Percentiles rank a stretch among this genome's conserved stretches.
Conservation (phyloP, 2,113 vertebrate species). For the Ceuthmochares aereus region DNA sequence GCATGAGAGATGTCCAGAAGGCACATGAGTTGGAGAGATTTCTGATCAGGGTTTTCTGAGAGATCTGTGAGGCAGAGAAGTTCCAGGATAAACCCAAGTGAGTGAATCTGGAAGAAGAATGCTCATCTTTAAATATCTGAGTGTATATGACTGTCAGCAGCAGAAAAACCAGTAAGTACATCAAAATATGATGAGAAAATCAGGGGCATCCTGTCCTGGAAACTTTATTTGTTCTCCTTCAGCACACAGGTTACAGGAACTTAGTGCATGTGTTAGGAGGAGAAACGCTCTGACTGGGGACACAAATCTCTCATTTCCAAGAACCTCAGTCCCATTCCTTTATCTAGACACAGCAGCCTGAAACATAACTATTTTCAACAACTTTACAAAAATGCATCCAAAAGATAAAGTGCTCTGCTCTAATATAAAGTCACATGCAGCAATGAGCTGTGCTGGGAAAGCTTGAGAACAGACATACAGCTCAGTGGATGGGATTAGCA, state of each 20-base stretch:
- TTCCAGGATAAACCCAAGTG: background rate
- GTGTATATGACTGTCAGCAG: background rate
- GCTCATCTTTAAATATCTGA: background rate
- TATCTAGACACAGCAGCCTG: constrained; percentile 21
- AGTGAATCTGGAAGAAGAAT: background rate
- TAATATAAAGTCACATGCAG: background rate
- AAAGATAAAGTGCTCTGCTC: background rate
- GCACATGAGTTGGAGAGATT: fast-evolving
- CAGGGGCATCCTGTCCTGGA: background rate
- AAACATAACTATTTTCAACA: background rate
- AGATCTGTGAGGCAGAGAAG: background rate
- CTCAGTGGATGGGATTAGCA: constrained; percentile 18
- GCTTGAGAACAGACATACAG: background rate
- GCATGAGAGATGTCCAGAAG: background rate
- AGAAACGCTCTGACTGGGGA: background rate
- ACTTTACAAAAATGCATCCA: background rate
- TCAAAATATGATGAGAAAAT: background rate
- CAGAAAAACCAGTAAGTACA: background rate
- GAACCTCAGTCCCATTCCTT: background rate
- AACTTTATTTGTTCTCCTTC: background rate
- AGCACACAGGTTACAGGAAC: fast-evolving
- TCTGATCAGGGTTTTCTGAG: background rate
- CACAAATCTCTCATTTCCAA: background rate
- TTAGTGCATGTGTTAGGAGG: background rate
- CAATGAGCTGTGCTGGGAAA: background rate